Base-by-base conservation (phyloP, 2,113 vertebrate genomes). In the Arenaria interpres region DNA sequence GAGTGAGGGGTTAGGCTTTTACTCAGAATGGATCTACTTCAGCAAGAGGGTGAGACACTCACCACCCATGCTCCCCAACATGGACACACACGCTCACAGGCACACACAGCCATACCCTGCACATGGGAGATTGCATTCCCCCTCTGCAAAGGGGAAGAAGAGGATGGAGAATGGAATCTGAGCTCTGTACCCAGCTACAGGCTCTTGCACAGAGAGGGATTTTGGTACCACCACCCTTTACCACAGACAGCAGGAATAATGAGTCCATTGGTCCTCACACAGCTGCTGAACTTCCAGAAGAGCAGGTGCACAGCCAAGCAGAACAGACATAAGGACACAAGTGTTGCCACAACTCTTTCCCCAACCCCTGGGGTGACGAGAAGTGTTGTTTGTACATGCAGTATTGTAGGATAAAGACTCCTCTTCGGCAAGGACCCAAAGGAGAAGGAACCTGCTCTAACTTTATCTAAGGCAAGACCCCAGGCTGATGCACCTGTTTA, bases 31-130 rank as follows among this genome's bases (percentile, higher is more conserved):
- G 6, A 18, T 45, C 33, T 54, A 3, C 50, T 73, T 60, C 39
- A 64, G 30, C 21, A 62, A 53, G 10, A 66, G 18, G 20, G 11
- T 39, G 48, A 60, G 57, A 80, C 22, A 6, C 8, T 88, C 51
- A 18, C 22, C 1, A 0, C 28, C 43, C 28, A 2, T 3, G 9
- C 7, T 72, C 19, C 32, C 64, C 57, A 66, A 5, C 1, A 4
- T 2, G 51, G 15, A 41, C 23, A 20, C 16, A 35, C 5, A 3
- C 0, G 2, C 56, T 62, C 12, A 23, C 10, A 78, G 24, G 20
- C 37, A 63, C 35, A 21, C 22, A 25, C 32, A 72, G 64, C 22
- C 2, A 0, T 53, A 21, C 15, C 19, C 15, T 62, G 9, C 24
- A 10, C 46, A 41, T 1, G 1, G 17, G 11, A 62, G 27, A 35